phyloP scores from a whole-genome alignment of 2,113 vertebrate species.

The Cercopithecus mona region DNA sequence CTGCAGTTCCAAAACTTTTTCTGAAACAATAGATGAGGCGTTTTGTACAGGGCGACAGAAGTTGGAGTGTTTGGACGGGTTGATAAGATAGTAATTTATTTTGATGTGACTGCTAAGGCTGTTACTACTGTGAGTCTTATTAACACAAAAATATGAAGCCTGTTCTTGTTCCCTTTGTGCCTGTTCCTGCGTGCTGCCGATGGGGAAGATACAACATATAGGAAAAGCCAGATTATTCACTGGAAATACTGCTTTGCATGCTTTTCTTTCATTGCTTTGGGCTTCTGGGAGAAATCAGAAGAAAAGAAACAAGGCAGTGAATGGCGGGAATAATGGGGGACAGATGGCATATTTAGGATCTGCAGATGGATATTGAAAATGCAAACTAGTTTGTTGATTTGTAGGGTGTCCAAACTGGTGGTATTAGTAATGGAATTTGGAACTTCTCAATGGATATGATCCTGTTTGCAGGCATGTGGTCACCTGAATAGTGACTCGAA shows the following conservation, averaged over 20 bases:
- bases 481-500: neutral
- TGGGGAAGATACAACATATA: constrained; percentile 51
- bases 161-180: neutral
- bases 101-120: constrained; percentile 19
- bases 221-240: constrained; percentile 39
- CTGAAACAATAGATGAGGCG: constrained; percentile 20
- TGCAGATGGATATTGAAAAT: constrained; percentile 37
- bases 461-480: neutral
- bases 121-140: constrained; percentile 32
- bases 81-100: constrained; percentile 66
- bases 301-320: neutral
- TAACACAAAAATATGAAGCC: constrained; percentile 58
- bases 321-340: neutral
- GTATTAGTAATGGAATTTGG: neutral
- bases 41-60: neutral
- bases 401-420: neutral
- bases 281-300: constrained; percentile 14
- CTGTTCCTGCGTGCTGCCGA: neutral
- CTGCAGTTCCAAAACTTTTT: neutral
- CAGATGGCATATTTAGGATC: neutral
- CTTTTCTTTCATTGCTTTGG: neutral
- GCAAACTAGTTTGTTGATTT: neutral
- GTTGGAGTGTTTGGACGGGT: neutral
- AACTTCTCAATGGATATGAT: neutral
- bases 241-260: constrained; percentile 43